Evolutionary conservation across 2,113 vertebrate genomes (phyloP).

Genomic region (Actinemys pallida): DNA sequence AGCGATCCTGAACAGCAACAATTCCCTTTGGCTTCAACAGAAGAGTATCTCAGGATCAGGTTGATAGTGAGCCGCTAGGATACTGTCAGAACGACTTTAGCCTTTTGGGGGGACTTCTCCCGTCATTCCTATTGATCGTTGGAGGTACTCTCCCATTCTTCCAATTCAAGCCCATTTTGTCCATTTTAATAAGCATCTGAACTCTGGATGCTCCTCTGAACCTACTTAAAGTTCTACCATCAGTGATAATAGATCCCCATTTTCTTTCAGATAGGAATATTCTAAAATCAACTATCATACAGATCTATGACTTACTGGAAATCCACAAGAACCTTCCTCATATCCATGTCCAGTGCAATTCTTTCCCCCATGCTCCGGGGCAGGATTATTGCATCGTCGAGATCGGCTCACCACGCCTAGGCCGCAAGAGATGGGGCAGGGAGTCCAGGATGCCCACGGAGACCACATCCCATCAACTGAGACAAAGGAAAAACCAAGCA

Average conservation of each 20-base stretch:
- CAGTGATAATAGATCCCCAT: background rate
- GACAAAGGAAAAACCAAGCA: background rate
- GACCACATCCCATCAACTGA: slow-evolving; percentile 46
- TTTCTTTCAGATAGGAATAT: background rate
- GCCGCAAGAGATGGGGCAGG: slow-evolving; percentile 27
- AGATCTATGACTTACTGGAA: slow-evolving; percentile 9
- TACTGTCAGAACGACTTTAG: background rate
- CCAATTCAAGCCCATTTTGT: background rate
- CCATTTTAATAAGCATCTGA: background rate
- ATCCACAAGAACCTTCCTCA: slow-evolving; percentile 40
- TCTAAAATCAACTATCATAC: background rate
- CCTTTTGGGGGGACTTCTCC: background rate
- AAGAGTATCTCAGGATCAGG: background rate
- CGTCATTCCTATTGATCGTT: background rate
- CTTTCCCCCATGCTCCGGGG: background rate
- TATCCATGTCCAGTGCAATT: background rate
- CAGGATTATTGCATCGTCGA: background rate
- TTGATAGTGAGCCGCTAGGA: background rate
- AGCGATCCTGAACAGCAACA: background rate
- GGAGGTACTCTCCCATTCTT: background rate
- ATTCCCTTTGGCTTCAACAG: background rate
- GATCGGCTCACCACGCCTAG: background rate
- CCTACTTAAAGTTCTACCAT: background rate
- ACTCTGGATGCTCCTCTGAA: background rate
- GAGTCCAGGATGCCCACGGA: background rate